Evolutionary conservation across 2,797 vertebrate species (phyloP), one percentile per base, ranked within the genome.

Genomic region (Miichthys miiuy): DNA sequence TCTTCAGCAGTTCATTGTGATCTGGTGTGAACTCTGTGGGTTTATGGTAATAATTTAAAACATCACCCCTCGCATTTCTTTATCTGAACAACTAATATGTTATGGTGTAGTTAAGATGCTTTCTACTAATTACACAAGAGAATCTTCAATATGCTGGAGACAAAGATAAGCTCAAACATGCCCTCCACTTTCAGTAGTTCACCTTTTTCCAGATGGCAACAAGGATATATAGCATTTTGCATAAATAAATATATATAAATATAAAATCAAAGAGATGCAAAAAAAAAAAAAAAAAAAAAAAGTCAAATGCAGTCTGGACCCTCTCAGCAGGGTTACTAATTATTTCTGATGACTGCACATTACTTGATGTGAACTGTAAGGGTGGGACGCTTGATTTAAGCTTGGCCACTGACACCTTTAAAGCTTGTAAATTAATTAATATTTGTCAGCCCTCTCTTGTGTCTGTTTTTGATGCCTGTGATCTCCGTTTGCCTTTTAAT

Each of bases 401-500:
- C 27, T n/a, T 69, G 46, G 30, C 30, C 23, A 57, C 17, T 30
- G 63, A 68, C 64, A 68, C 27, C 41, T 75, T 58, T 5, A 68
- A 8, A 63, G 34, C 7, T 48, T 50, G 21, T 17, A 61, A 56
- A 79, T 78, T 0, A 47, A 75, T 71, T 69, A 16, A 65, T 57
- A 62, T 66, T 42, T 52, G 17, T 60, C 57, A 27, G 27, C 18
- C 23, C 42, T 6, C n/a, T 72, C 51, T 65, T 30, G 14, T 63
- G 44, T 68, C 48, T 52, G 60, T 56, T 79, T 80, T 74, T 67
- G 14, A 77, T 47, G 44, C 44, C 56, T 75, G 56, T 54, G 27
- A 75, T 82, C 34, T 61, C 55, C 13, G 23, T 72, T 58, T 57
- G 51, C 58, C 70, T 79, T 76, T 65, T 30, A 79, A 75, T 55